phyloP scores from a whole-genome alignment of 2,888 invertebrate species.

The Cephus rjabovi region DNA sequence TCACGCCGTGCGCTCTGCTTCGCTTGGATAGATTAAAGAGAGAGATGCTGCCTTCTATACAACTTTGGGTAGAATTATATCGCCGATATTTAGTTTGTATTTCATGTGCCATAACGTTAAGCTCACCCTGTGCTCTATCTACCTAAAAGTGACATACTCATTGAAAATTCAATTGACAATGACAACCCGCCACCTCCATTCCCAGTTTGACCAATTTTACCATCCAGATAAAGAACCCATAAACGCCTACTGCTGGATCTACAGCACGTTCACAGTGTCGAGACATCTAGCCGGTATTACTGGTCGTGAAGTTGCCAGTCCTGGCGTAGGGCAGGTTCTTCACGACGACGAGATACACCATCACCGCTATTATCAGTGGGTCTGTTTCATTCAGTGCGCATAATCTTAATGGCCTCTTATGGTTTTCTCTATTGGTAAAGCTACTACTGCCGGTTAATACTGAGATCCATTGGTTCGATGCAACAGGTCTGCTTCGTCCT shows the following conservation, averaged over 20 bases:
- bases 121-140: conserved; percentile 10
- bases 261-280: conserved; percentile 75
- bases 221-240: conserved; percentile 71
- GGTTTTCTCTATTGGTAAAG: not conserved
- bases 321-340: conserved; percentile 68
- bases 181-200: not conserved
- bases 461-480: conserved; percentile 11
- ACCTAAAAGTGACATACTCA: not conserved
- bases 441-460: not conserved
- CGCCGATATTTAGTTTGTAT: not conserved
- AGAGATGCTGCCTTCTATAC: too few species aligned
- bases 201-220: not conserved
- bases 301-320: conserved; percentile 68
- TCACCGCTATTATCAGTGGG: conserved; percentile 80
- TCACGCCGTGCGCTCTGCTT: too few species aligned
- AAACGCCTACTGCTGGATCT: conserved; percentile 84
- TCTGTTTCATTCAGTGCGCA: conserved; percentile 49
- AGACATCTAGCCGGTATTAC: conserved; percentile 66
- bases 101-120: not conserved
- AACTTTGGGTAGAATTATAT: too few species aligned
- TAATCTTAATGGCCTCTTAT: not conserved
- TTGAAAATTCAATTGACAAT: conserved; percentile 6
- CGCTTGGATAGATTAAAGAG: too few species aligned
- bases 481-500: conserved; percentile 72
- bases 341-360: conserved; percentile 69